A percentile compares a stretch with the other conserved stretches of the same genome.
phyloP scores from a whole-genome alignment of 1,140 invertebrate genomes.

The Ips nitidus region DNA sequence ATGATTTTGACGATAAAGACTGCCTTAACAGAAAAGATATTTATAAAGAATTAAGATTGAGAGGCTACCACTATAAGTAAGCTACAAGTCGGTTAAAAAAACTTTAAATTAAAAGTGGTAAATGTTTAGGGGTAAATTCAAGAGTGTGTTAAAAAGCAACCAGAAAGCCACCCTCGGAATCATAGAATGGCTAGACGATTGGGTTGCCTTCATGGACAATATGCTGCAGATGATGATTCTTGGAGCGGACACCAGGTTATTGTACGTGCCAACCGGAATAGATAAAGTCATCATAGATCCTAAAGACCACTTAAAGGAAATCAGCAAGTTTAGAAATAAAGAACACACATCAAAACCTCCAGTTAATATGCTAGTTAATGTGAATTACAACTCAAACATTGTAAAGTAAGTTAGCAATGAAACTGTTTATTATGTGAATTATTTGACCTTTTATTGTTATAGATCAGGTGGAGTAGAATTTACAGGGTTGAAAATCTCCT shows the following conservation, averaged over 20 bases:
- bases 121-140: conserved; percentile 64
- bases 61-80: conserved; percentile 87
- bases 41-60: conserved; percentile 87
- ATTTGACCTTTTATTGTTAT: conserved; percentile 47
- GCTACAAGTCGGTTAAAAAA: not conserved
- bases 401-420: not conserved
- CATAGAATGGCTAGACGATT: conserved; percentile 77
- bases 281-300: conserved; percentile 78
- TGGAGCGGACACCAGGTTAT: conserved; percentile 67
- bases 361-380: not conserved
- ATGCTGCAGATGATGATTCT: conserved; percentile 88
- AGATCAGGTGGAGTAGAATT: conserved; percentile 82
- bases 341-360: conserved; percentile 39
- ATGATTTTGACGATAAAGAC: not conserved
- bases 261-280: conserved; percentile 85
- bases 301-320: conserved; percentile 61
- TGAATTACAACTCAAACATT: not conserved
- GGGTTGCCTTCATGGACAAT: conserved; percentile 91
- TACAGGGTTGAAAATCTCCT: conserved; percentile 74
- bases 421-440: conserved; percentile 34
- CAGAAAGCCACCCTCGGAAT: conserved; percentile 55
- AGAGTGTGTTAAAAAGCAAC: conserved; percentile 51
- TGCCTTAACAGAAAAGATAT: conserved; percentile 68
- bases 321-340: conserved; percentile 6
- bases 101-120: not conserved